A percentile compares a stretch with the other conserved stretches of the same genome.
Evolutionary conservation across 2,888 invertebrate species (phyloP).

Genomic region (Actias luna): DNA sequence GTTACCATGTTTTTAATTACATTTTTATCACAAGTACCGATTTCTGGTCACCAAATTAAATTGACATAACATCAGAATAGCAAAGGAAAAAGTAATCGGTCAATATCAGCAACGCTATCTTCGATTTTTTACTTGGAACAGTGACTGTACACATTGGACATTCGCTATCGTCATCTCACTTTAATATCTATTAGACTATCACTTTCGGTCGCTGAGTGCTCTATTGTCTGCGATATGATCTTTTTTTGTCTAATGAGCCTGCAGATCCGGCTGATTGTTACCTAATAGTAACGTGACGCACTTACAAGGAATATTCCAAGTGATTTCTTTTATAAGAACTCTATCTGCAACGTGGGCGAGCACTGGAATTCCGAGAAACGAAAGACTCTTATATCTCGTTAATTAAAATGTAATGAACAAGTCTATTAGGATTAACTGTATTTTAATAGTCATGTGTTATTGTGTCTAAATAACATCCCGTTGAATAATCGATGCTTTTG

Average conservation of each 20-base stretch:
- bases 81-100: conserved; percentile 23
- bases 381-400: conserved; percentile 41
- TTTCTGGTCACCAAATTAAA: not conserved
- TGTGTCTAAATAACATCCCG: not conserved
- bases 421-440: conserved; percentile 21
- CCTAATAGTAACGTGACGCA: conserved; percentile 62
- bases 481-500: not conserved
- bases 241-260: conserved; percentile 71
- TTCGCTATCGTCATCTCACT: conserved; percentile 59
- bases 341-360: conserved; percentile 32
- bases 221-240: conserved; percentile 75
- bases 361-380: conserved; percentile 35
- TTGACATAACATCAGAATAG: not conserved
- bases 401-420: conserved; percentile 38
- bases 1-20: too few species aligned
- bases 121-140: conserved; percentile 38
- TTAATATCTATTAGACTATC: conserved; percentile 73
- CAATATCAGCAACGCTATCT: conserved; percentile 23
- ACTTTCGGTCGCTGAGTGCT: conserved; percentile 74
- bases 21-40: not conserved
- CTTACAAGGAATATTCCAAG: conserved; percentile 17
- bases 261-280: conserved; percentile 74
- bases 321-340: conserved; percentile 18
- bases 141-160: conserved; percentile 58
- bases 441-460: not conserved